Conservation (phyloP, 2,888 invertebrate species). For the Xestobium rufovillosum region DNA sequence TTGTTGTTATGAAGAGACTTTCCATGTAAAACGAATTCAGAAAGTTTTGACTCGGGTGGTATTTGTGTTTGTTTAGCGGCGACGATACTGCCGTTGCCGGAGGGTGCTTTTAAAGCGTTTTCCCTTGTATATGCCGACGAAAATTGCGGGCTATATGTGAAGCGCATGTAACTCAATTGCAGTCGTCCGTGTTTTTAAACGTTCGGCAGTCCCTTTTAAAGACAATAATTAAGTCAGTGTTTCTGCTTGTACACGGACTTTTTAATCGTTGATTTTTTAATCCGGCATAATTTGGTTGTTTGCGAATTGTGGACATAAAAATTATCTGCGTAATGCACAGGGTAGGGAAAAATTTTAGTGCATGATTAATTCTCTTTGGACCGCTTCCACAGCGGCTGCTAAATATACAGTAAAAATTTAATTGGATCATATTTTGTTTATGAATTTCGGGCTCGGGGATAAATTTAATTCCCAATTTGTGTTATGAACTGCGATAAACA, state of each 20-base stretch:
- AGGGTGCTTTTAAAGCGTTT: constrained; percentile 1
- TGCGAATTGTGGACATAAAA: background rate
- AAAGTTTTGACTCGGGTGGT: constrained; percentile 20
- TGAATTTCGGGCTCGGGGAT: too few species aligned
- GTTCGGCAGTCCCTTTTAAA: background rate
- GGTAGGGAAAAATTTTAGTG: background rate
- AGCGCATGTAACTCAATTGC: constrained; percentile 1
- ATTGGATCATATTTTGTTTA: too few species aligned
- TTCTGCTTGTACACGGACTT: too few species aligned
- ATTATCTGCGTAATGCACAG: background rate
- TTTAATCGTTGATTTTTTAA: background rate
- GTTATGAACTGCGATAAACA: too few species aligned
- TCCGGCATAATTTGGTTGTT: background rate
- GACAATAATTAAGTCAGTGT: constrained; percentile 1
- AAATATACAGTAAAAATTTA: constrained; percentile 1
- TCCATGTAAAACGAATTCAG: constrained; percentile 22
- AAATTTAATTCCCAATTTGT: too few species aligned
- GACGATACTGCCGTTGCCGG: background rate
- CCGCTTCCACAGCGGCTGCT: background rate
- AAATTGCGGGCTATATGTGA: too few species aligned
- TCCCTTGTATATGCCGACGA: background rate
- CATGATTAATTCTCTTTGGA: background rate
- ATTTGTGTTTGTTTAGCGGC: constrained; percentile 21
- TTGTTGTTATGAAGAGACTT: constrained; percentile 21
- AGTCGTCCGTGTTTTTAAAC: background rate